These are phyloP conservation scores for Drosophila seguyi DNA, from an alignment of 1,140 invertebrate species.

Conservation along the genomic window DNA sequence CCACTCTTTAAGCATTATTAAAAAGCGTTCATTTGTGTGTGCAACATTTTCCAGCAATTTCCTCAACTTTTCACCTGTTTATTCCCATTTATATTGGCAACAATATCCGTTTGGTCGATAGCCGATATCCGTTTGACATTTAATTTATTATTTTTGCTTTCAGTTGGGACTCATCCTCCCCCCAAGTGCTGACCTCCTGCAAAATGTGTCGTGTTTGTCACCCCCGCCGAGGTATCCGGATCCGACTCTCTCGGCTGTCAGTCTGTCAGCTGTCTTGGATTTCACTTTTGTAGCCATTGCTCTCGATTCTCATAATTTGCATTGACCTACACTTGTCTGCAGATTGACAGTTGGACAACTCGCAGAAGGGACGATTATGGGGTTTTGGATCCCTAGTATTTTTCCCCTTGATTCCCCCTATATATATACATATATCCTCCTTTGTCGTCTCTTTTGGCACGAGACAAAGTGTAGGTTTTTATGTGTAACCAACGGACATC, in stretches of 20 bases:
- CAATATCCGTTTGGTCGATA: constrained; percentile 45
- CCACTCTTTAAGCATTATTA: too few species aligned
- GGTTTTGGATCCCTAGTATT: not conserved
- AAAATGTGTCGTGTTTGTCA: constrained; percentile 33
- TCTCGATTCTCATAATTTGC: constrained; percentile 52
- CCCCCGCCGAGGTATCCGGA: constrained; percentile 6
- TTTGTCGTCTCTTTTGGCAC: constrained; percentile 5
- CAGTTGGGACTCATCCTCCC: constrained; percentile 14
- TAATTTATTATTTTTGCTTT: constrained; percentile 28
- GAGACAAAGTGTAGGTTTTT: constrained; percentile 23
- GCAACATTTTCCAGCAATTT: too few species aligned
- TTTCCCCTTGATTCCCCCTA: not conserved
- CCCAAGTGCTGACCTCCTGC: constrained; percentile 25
- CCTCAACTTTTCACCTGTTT: not conserved
- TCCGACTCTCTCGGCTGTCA: not conserved
- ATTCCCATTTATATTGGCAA: constrained; percentile 11
- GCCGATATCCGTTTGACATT: constrained; percentile 40
- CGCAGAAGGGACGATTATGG: constrained; percentile 4
- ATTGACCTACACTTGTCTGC: constrained; percentile 50
- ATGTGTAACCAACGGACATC: constrained; percentile 20
- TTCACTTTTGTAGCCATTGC: constrained; percentile 18
- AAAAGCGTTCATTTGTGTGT: too few species aligned
- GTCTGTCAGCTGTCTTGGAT: constrained; percentile 17
- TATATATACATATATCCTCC: not conserved
- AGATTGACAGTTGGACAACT: constrained; percentile 50